Evolutionary conservation across 2,797 vertebrate genomes (phyloP), one percentile per base, ranked within the genome.

Genomic region (Presbytis comata): DNA sequence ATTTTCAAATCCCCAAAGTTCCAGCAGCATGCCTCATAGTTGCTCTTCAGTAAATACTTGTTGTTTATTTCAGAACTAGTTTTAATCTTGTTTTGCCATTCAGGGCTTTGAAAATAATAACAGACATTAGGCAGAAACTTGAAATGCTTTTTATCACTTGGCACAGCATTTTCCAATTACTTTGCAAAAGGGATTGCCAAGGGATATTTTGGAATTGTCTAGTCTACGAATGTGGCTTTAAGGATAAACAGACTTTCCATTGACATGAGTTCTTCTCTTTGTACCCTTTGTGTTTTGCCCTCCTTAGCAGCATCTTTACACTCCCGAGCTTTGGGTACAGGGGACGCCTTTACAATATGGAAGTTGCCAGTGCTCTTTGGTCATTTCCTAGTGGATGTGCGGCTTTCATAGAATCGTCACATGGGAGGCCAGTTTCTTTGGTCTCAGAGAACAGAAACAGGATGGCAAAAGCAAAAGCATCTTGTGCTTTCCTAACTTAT

Each of bases 71-170:
- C 96, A 97, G 96, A 98, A 78, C 84, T 94, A 84, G 79, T 96
- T 98, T 98, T 93, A 93, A 95, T 97, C n/a, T 72, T 72, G n/a
- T 78, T 94, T 97, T 96, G 95, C 82, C 79, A 96, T 97, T 95
- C 75, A 93, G 76, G 90, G 91, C 94, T 98, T 96, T 96, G 95
- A 97, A 98, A 97, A 93, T 75, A 91, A 86, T 96, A 95, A 95
- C 95, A 97, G 90, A 96, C 95, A 95, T 98, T 97, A 98, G 97
- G 93, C 95, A 83, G 95, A 98, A 97, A 93, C 85, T 75, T 94
- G 90, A 96, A 96, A 75, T 96, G 94, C 50, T 93, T 97, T 97
- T 94, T 89, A 95, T 97, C 70, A 97, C 85, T 98, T 97, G 80
- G 30, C 95, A 26, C 39, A 84, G 72, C 72, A 78, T 96, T 97